Evolutionary conservation across 2,113 vertebrate species (phyloP).

Genomic region (Cryptomyrus ogoouensis): DNA sequence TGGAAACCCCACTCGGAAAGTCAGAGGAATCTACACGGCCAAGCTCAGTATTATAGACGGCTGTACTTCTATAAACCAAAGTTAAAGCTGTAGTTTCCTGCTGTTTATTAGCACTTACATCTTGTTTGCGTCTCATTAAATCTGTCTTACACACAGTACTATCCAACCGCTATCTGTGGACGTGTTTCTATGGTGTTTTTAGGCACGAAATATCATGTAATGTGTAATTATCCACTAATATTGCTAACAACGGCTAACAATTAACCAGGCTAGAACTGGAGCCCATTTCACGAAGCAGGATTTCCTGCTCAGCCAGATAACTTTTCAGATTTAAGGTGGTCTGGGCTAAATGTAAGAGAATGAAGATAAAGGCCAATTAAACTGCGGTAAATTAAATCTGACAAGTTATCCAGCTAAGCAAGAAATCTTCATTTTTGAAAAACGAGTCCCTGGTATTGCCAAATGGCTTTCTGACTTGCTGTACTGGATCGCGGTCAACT

Average conservation of each 20-base stretch:
- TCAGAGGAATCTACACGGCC: too few relatives aligned
- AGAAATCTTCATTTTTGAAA: neutral
- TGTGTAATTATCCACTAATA: neutral
- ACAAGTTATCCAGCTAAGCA: neutral
- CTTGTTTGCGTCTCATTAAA: too few relatives aligned
- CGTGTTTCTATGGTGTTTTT: too few relatives aligned
- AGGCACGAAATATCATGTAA: too few relatives aligned
- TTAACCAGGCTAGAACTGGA: neutral
- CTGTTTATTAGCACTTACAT: too few relatives aligned
- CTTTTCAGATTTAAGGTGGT: neutral
- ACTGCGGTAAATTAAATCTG: neutral
- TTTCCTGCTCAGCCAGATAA: neutral
- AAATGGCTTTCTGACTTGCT: neutral
- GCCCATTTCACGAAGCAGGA: neutral
- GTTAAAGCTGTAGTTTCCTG: too few relatives aligned
- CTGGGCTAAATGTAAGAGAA: neutral
- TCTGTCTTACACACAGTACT: too few relatives aligned
- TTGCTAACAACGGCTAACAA: neutral
- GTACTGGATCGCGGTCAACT: neutral
- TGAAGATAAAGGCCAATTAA: neutral
- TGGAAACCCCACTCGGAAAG: too few relatives aligned
- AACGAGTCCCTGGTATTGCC: neutral
- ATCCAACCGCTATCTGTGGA: too few relatives aligned
- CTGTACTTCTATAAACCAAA: too few relatives aligned
- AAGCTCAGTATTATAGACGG: too few relatives aligned